A percentile compares a stretch with the other conserved stretches of the same genome.
These are phyloP conservation scores for Tapirus indicus DNA, from an alignment of 2,797 vertebrate genomes.

Conservation along the genomic window DNA sequence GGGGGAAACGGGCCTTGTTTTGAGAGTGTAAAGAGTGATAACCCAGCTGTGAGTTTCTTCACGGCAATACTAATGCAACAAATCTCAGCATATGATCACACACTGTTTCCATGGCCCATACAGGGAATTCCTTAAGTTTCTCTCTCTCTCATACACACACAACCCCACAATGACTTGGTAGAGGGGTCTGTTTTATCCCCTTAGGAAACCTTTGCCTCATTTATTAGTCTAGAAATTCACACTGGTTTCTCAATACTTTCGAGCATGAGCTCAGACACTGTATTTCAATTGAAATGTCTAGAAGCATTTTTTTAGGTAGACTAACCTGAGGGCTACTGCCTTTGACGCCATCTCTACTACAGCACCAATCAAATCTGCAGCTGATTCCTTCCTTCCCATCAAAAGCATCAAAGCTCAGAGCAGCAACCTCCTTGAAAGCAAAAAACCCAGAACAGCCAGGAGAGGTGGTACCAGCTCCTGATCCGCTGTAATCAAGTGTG, in stretches of 20 bases:
- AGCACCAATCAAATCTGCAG: neutral
- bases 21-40: neutral
- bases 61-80: neutral
- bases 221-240: constrained; percentile 31
- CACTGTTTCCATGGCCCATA: neutral
- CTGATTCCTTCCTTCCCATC: neutral
- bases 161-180: neutral
- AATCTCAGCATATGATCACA: neutral
- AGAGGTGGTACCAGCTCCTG: neutral
- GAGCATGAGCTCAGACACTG: neutral
- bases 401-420: neutral
- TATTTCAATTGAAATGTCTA: neutral
- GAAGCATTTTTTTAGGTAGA: neutral
- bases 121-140: neutral
- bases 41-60: neutral
- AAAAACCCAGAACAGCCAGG: neutral
- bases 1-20: neutral
- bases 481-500: neutral
- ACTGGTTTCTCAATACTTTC: constrained; percentile 6
- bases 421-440: neutral
- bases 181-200: neutral
- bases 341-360: accelerated
- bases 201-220: neutral
- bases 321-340: neutral
- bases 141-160: neutral